Evolutionary conservation across 30 jellyfish, hydroid and myxozoan genomes (phyloP), one percentile per base, ranked within the genome.

Genomic region (Hydra vulgaris): DNA sequence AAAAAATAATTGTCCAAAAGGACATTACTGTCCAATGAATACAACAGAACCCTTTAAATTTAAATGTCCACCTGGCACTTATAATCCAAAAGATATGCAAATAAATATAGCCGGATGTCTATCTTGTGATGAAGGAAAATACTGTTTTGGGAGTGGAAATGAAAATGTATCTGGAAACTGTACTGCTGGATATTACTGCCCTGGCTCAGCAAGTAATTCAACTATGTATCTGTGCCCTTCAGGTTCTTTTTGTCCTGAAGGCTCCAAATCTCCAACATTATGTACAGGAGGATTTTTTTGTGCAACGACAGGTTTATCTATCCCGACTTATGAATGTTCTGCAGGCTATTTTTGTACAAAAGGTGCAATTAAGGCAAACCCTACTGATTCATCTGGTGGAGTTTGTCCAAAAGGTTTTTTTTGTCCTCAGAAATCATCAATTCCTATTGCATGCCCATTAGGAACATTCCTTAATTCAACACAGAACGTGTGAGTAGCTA

Each of bases 31-130:
- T 80, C 96, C 95, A 0, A 17, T 84, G 70, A 94, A 94, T 75
- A 94, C 99, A 19, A 94, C 99, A 18, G 88, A 82, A 7, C 96
- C 96, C 23, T 82, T 55, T 74, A 80, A 84, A 67, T 79, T 70
- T 94, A 80, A 85, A 69, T 94, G 99, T 82, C 70, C 95, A 86
- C 99, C 99, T 52, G 99, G 99, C 16, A 84, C 96, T 0, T 94
- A 78, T 71, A 94, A 94, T 75, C 95, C 95, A 0, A 66, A 53
- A 79, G 71, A 88, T 4, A 56, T 74, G 0, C 96, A 87, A 79
- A 88, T 88, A 8, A 82, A 84, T 71, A 26, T 79, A 16, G 75
- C 99, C 69, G 95, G 96, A 17, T 94, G 99, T 74, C 17, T 76
- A 53, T 71, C 95, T 16, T 94, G 99, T 78, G 84, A 82, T 73